Evolutionary conservation across 2,113 vertebrate species (phyloP).

Genomic region (Nothocercus julius): DNA sequence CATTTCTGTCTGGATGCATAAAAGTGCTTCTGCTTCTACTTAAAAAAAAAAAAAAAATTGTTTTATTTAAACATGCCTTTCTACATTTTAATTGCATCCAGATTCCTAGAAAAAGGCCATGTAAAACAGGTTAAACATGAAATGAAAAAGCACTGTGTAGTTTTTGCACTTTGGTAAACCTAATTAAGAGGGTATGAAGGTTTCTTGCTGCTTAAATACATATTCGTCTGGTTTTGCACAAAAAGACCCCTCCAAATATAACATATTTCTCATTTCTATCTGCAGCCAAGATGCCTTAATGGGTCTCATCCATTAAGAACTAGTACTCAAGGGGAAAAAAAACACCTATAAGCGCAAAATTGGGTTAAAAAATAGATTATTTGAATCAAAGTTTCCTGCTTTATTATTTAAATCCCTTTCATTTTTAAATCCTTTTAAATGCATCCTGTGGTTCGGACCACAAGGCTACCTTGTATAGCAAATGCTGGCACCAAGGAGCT

Average conservation of each 20-base stretch:
- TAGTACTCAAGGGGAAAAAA: too few relatives aligned
- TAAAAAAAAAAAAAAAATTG: background rate
- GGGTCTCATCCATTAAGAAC: background rate
- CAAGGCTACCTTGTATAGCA: background rate
- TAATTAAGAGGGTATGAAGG: background rate
- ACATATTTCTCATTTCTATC: background rate
- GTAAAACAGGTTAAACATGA: background rate
- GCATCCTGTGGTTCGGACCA: background rate
- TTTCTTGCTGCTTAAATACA: background rate
- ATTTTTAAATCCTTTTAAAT: background rate
- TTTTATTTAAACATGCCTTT: background rate
- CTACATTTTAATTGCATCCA: background rate
- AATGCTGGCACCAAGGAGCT: background rate
- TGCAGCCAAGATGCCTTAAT: background rate
- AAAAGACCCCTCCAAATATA: background rate
- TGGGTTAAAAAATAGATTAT: background rate
- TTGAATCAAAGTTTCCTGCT: background rate
- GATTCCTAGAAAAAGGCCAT: background rate
- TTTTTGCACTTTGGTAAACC: background rate
- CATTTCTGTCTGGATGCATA: background rate
- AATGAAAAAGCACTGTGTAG: background rate
- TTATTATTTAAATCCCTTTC: background rate
- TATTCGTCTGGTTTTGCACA: accelerated
- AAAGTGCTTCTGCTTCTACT: background rate
- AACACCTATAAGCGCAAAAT: background rate